Evolutionary conservation across 2,888 invertebrate species (phyloP).

Genomic region (Caprella mutica): DNA sequence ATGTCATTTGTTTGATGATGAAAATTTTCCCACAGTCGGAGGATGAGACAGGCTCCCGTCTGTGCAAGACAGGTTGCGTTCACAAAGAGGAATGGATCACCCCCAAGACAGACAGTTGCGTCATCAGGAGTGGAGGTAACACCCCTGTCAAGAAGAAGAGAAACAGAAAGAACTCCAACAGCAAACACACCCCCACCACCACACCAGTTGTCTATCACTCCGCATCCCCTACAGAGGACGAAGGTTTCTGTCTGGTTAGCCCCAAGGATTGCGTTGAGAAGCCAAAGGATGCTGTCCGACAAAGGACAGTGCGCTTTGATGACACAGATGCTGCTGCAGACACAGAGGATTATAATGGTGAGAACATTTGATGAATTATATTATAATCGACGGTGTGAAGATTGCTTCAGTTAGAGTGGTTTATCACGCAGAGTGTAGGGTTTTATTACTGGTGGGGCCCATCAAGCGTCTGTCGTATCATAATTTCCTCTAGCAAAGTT

Average conservation of each 20-base stretch:
- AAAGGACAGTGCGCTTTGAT: not conserved
- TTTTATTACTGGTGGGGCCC: no score
- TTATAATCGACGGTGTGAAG: no score
- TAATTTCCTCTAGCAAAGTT: no score
- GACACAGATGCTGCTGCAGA: slow-evolving; percentile 7
- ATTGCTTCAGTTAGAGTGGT: no score
- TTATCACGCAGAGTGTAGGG: no score
- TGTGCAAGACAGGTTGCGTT: not conserved
- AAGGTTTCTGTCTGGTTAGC: slow-evolving; percentile 4
- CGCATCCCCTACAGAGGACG: not conserved
- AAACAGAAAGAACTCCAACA: slow-evolving; percentile 2
- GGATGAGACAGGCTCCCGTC: no score
- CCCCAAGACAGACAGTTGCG: not conserved
- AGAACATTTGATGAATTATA: no score
- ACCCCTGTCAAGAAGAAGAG: not conserved
- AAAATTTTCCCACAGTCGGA: no score
- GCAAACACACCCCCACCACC: not conserved
- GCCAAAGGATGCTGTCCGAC: not conserved
- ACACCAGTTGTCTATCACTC: not conserved
- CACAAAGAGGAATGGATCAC: not conserved
- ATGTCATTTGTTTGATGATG: no score
- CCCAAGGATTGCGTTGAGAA: not conserved
- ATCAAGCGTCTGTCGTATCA: no score
- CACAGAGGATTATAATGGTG: slow-evolving; percentile 7
- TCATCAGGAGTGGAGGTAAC: not conserved